Base-by-base conservation (phyloP, 2,888 invertebrate species). In the Andrena haemorrhoa region DNA sequence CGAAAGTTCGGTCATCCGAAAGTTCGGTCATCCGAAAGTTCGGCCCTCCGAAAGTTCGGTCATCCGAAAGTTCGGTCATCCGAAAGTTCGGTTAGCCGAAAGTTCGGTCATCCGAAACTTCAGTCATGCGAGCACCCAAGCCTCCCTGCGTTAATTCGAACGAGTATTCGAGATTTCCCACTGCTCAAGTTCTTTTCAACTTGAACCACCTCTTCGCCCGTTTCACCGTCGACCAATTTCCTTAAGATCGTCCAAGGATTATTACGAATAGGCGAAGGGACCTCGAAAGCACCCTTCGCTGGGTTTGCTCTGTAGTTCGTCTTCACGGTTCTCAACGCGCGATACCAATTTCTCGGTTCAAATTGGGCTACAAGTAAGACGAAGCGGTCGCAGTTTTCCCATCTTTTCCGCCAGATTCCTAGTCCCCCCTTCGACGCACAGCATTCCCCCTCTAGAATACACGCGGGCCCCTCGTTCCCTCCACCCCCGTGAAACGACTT, bases 401-500 rank as follows among this genome's bases (percentile, higher is more conserved):
- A 49, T 68, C 71, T 56, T 61, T 66, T 66, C 31, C 66, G 12
- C 16, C n/a, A 41, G 12, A 10, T 12, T 16, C 10, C 6, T 12
- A 5, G 6, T 12, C 12, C 10, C 1, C 26, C 7, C 8, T 26
- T 23, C 53, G 53, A 23, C 5, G 23, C 53, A 64, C 58, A 63
- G 63, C 33, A n/a, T 51, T 33, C 23, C 58, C 3, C 23, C 8
- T 56, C 41, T 41, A 1, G 16, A 20, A 47, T 35, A 31, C 60
- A 29, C 63, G 26, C 23, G 16, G 60, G 31, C 41, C 12, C 41
- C 49, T n/a, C n/a, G 12, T 41, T 33, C 26, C 68, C 26, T 35
- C 33, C 33, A 0, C 7, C 33, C 41, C 41, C 41, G 41, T 16
- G 41, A n/a, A 71, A 78, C 73, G 63, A 84, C 74, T 70, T 81